Base-by-base conservation (phyloP, 2,797 vertebrate species). In the Fistularia tabacaria region DNA sequence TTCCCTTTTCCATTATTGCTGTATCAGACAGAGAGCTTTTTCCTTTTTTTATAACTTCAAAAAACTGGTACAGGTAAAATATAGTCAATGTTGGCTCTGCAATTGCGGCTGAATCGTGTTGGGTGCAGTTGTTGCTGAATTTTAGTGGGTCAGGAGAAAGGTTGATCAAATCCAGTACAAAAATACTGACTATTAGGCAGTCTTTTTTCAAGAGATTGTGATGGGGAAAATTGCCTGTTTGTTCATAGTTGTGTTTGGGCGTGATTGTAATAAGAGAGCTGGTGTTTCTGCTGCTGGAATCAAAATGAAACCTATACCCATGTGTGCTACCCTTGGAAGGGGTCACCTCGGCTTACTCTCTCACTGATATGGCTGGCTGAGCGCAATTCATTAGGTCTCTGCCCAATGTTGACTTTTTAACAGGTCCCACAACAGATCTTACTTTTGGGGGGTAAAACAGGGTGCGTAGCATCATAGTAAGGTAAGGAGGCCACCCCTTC, bases 311-410 rank as follows among this genome's bases (percentile, higher is more conserved):
- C 55, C 12, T 60, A 49, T 38, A 51, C 49, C 57, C 49, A 51
- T 44, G 51, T 59, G 62, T 49, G 12, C 54, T 49, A 8, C 46
- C 13, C 46, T 64, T 64, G 68, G 54, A 45, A 68, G 57, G 52
- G 54, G 60, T 74, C 74, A 67, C 59, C 50, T 57, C 36, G 38
- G 52, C 49, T 64, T 63, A 62, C 55, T 61, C 43, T 66, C 46
- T 59, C 59, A 43, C 64, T 53, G 62, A 68, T 71, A 73, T 71
- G 73, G 59, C 49, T 68, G 65, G 68, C 59, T 64, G 69, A 70
- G 58, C 15, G 3, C 14, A 61, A 76, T 72, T 73, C 60, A 66
- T 66, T 64, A 65, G 51, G 54, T 10, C 13, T 57, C 40, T 9
- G 15, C 46, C 38, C 6, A 62, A 37, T 53, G 67, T 15, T 72